These are phyloP conservation scores for Apis laboriosa DNA, from an alignment of 1,140 invertebrate genomes.

Conservation along the genomic window DNA sequence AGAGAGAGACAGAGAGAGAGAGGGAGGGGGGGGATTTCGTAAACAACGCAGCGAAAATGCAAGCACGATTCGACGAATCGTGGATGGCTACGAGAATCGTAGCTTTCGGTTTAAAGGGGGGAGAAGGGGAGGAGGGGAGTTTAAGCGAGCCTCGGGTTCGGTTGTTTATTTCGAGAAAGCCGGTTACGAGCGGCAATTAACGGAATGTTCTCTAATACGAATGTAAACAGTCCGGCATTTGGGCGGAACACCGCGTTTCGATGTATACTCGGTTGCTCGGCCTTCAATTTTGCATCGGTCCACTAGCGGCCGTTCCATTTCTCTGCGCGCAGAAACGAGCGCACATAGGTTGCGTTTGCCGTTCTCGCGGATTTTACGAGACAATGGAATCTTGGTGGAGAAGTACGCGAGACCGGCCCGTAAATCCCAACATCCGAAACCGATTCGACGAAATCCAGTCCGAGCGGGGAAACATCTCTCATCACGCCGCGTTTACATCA, in stretches of 20 bases:
- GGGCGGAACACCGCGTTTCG: neutral
- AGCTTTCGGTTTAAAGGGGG: constrained; percentile 21
- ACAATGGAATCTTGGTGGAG: neutral
- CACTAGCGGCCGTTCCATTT: neutral
- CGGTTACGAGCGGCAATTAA: constrained; percentile 51
- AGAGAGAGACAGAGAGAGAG: neutral
- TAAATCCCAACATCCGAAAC: constrained; percentile 30
- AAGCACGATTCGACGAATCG: neutral
- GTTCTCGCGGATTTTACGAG: constrained; percentile 49
- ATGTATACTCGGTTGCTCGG: neutral
- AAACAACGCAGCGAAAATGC: neutral
- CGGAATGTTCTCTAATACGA: constrained; percentile 44
- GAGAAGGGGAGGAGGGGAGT: neutral
- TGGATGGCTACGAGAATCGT: neutral
- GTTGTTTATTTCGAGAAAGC: constrained; percentile 47
- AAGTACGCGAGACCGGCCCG: neutral
- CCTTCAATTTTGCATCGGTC: constrained; percentile 34
- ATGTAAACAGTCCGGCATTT: constrained; percentile 51
- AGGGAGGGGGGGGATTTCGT: too few relatives aligned
- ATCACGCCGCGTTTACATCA: neutral
- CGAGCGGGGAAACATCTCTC: neutral
- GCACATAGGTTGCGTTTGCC: neutral
- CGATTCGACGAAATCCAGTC: constrained; percentile 58
- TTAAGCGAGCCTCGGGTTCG: neutral
- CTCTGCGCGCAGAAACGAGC: neutral